These are phyloP conservation scores for Phortica okadai DNA, from an alignment of 2,888 invertebrate species.

Conservation along the genomic window DNA sequence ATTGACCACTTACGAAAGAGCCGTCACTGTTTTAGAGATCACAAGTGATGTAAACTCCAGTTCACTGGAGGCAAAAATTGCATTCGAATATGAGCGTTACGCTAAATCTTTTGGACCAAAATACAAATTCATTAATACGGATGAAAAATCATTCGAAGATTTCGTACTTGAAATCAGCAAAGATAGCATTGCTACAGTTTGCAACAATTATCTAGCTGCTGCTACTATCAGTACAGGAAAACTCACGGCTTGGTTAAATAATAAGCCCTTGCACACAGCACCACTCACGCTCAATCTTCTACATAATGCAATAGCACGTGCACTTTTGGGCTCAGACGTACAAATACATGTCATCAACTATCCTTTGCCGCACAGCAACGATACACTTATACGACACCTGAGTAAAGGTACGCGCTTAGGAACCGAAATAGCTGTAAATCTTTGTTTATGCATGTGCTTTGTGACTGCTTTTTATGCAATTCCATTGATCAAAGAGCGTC, in stretches of 20 bases:
- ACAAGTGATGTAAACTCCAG: slow-evolving; percentile 76
- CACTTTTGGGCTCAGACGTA: slow-evolving; percentile 44
- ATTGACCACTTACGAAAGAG: slow-evolving; percentile 8
- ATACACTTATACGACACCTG: slow-evolving; percentile 76
- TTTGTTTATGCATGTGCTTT: slow-evolving; percentile 85
- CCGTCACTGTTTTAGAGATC: slow-evolving; percentile 29
- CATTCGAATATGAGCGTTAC: slow-evolving; percentile 27
- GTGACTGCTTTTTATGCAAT: slow-evolving; percentile 80
- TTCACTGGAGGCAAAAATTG: slow-evolving; percentile 67
- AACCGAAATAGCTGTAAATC: slow-evolving; percentile 81
- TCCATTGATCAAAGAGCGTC: slow-evolving; percentile 81
- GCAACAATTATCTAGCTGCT: slow-evolving; percentile 78
- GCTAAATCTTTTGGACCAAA: neutral
- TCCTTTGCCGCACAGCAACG: slow-evolving; percentile 81
- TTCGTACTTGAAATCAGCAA: slow-evolving; percentile 47
- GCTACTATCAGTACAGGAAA: slow-evolving; percentile 75
- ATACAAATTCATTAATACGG: slow-evolving; percentile 20
- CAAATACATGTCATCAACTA: slow-evolving; percentile 78
- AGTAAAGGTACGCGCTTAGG: slow-evolving; percentile 69
- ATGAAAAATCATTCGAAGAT: slow-evolving; percentile 33
- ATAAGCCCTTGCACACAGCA: slow-evolving; percentile 85
- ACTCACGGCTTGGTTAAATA: slow-evolving; percentile 84
- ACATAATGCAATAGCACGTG: slow-evolving; percentile 79
- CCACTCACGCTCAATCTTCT: slow-evolving; percentile 81
- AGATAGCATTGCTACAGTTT: slow-evolving; percentile 45